These are phyloP conservation scores for Volucella zonaria DNA, from an alignment of 2,888 invertebrate species.

Conservation along the genomic window DNA sequence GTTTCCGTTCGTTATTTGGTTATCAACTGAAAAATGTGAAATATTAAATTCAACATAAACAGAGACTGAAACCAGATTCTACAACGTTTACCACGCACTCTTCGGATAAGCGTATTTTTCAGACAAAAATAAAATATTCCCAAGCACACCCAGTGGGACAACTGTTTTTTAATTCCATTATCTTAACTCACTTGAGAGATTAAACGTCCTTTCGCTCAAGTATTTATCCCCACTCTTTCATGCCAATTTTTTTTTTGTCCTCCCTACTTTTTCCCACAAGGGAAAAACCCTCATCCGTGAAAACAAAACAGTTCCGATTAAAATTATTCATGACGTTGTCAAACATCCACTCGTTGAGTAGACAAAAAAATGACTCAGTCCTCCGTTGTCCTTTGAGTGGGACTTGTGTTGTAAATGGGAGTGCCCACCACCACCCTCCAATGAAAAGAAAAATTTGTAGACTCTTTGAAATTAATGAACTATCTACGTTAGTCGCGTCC, in stretches of 20 bases:
- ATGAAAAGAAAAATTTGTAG: conserved; percentile 17
- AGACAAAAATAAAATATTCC: not conserved
- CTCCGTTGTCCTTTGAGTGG: not conserved
- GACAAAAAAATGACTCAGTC: conserved; percentile 18
- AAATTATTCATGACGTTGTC: conserved; percentile 54
- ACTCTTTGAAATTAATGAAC: conserved; percentile 42
- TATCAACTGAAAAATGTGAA: too few relatives aligned
- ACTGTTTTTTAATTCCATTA: conserved; percentile 6
- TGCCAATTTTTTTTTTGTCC: conserved; percentile 4
- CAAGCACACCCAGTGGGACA: not conserved
- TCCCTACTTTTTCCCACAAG: conserved; percentile 10
- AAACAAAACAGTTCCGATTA: conserved; percentile 41
- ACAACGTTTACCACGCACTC: too few relatives aligned
- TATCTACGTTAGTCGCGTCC: conserved; percentile 34
- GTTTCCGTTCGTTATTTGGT: too few relatives aligned
- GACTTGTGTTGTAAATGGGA: too few relatives aligned
- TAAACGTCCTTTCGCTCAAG: conserved; percentile 37
- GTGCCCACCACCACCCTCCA: not conserved
- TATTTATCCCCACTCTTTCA: conserved; percentile 40
- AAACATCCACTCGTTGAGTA: conserved; percentile 30
- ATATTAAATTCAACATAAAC: too few relatives aligned
- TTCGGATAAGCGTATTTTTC: too few relatives aligned
- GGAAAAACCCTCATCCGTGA: conserved; percentile 21
- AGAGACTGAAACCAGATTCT: too few relatives aligned
- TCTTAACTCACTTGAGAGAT: conserved; percentile 15